These are phyloP conservation scores for Tapera naevia DNA, from an alignment of 2,797 vertebrate genomes.

Conservation along the genomic window DNA sequence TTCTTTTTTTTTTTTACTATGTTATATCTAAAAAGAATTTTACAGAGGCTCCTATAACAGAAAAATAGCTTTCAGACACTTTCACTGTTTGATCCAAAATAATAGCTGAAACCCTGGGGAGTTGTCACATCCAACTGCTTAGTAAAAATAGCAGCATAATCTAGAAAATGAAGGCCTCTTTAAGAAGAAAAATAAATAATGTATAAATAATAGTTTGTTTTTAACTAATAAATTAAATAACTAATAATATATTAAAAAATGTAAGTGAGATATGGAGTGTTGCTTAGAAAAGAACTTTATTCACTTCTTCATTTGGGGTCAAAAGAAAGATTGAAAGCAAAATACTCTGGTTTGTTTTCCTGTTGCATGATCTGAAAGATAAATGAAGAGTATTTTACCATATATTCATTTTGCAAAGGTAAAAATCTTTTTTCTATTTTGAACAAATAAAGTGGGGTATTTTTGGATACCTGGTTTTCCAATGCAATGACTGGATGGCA, in stretches of 20 bases:
- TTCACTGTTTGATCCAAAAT: background rate
- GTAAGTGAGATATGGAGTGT: accelerated
- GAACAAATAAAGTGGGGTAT: accelerated
- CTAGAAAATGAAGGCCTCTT: background rate
- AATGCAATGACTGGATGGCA: background rate
- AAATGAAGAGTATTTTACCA: background rate
- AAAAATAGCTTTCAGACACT: background rate
- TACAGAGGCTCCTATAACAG: background rate
- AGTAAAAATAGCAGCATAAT: background rate
- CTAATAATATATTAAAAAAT: background rate
- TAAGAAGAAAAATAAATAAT: background rate
- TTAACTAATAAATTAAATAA: background rate
- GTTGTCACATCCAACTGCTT: background rate
- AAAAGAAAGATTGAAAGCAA: background rate
- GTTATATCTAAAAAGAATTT: background rate
- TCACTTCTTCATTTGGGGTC: background rate
- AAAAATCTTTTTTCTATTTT: background rate
- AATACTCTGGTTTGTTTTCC: background rate
- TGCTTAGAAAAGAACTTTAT: background rate
- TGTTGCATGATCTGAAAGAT: background rate
- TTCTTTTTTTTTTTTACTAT: no score
- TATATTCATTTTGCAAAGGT: background rate
- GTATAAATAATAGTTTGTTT: background rate
- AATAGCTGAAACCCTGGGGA: background rate
- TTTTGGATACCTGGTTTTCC: background rate